Conservation (phyloP, 1,140 invertebrate genomes). For the Trachymyrmex cornetzi region DNA sequence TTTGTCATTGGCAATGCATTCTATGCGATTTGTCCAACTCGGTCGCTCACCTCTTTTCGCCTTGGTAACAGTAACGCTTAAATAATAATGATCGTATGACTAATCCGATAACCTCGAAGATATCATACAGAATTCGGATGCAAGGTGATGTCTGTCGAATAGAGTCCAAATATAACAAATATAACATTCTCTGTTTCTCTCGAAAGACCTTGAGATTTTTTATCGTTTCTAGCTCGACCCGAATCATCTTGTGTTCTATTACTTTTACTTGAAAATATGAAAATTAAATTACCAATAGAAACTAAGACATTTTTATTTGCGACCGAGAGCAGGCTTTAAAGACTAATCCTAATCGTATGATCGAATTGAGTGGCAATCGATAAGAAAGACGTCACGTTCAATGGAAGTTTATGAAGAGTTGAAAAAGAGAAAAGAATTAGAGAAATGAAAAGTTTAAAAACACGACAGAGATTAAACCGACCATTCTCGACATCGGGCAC, state of each 20-base stretch:
- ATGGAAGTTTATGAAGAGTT: not conserved
- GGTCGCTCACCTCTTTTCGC: slow-evolving; percentile 52
- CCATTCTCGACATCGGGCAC: slow-evolving; percentile 2
- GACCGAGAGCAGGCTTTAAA: not conserved
- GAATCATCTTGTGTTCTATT: not conserved
- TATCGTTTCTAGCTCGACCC: slow-evolving; percentile 33
- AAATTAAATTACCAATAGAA: slow-evolving; percentile 13
- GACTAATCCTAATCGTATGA: not conserved
- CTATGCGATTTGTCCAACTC: slow-evolving; percentile 52
- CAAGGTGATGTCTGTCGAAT: slow-evolving; percentile 28
- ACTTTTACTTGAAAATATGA: slow-evolving; percentile 10
- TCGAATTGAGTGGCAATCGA: slow-evolving; percentile 2
- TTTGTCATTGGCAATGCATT: slow-evolving; percentile 46
- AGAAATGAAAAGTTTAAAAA: slow-evolving; percentile 7
- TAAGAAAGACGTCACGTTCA: not conserved
- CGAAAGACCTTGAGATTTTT: slow-evolving; percentile 59
- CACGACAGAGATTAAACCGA: slow-evolving; percentile 5
- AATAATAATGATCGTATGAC: slow-evolving; percentile 64
- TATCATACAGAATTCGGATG: slow-evolving; percentile 37
- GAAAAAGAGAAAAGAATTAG: not conserved
- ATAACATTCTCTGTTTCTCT: slow-evolving; percentile 37
- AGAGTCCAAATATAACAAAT: slow-evolving; percentile 24
- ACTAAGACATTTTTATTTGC: not conserved
- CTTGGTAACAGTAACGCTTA: slow-evolving; percentile 63
- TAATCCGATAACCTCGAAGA: slow-evolving; percentile 14